Evolutionary conservation across 2,113 vertebrate species (phyloP).

Genomic region (Festucalex cinctus): DNA sequence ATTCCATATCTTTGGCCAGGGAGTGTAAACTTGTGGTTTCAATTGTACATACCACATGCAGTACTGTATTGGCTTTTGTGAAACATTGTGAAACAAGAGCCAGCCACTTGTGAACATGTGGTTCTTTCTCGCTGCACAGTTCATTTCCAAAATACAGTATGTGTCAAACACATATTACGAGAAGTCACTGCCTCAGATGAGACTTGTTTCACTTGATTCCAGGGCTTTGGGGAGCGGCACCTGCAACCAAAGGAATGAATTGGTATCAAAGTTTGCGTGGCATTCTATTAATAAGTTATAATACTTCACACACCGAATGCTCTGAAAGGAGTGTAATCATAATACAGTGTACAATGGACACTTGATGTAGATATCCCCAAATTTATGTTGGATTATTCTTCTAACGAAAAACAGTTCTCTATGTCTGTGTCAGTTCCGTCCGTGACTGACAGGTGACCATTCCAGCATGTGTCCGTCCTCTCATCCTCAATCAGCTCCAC

Average conservation of each 20-base stretch:
- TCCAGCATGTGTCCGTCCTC: not conserved
- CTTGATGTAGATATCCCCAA: not conserved
- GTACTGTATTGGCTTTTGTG: not conserved
- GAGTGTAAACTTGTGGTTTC: not conserved
- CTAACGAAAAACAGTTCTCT: not conserved
- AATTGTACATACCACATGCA: not conserved
- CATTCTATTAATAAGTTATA: not conserved
- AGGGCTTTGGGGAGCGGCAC: conserved; percentile 88
- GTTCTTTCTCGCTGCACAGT: conserved; percentile 2
- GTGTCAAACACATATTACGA: conserved; percentile 11
- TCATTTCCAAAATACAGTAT: conserved; percentile 15
- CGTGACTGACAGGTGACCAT: not conserved
- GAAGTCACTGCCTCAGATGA: conserved; percentile 49
- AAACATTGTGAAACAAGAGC: conserved; percentile 12
- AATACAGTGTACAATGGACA: not conserved
- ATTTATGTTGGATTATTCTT: not conserved
- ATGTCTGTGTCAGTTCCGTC: not conserved
- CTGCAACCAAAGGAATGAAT: conserved; percentile 60
- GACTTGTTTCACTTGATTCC: conserved; percentile 76
- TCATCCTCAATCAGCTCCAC: not conserved
- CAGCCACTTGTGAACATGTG: not conserved
- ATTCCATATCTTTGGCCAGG: not conserved
- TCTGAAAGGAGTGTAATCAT: not conserved
- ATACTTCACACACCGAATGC: not conserved
- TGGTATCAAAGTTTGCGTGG: not conserved